These are phyloP conservation scores for Lacerta viridis DNA, from an alignment of 2,797 vertebrate genomes.

Conservation along the genomic window DNA sequence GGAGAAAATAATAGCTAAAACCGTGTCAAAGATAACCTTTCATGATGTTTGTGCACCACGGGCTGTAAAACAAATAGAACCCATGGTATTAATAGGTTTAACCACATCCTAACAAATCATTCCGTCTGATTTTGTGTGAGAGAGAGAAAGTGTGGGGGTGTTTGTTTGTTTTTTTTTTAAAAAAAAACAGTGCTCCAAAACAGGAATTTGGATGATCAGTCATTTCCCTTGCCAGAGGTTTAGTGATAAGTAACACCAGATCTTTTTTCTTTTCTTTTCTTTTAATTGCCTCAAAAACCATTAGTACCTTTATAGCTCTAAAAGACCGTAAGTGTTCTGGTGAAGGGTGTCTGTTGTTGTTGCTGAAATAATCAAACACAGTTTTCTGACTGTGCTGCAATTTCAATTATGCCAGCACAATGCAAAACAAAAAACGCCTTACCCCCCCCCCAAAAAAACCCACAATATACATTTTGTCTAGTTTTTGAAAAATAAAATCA, in stretches of 20 bases:
- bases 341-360: background rate
- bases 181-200: constrained; percentile 48
- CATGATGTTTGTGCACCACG: constrained; percentile 80
- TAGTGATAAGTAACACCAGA: constrained; percentile 68
- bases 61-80: constrained; percentile 87
- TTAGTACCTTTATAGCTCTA: constrained; percentile 58
- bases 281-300: constrained; percentile 68
- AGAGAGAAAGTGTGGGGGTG: background rate
- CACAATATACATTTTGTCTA: background rate
- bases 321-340: constrained; percentile 52
- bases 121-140: constrained; percentile 68
- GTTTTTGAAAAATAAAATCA: background rate
- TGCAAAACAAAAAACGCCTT: constrained; percentile 53
- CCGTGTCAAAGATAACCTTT: constrained; percentile 90
- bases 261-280: constrained; percentile 76
- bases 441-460: constrained; percentile 2
- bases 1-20: constrained; percentile 93
- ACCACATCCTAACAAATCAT: constrained; percentile 83
- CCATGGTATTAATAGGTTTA: constrained; percentile 83
- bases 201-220: constrained; percentile 55
- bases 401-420: constrained; percentile 69
- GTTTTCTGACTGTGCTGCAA: constrained; percentile 69
- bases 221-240: constrained; percentile 70
- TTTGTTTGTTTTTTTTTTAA: too few species aligned
- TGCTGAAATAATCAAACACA: constrained; percentile 43